Evolutionary conservation across 2,797 vertebrate species (phyloP).

Genomic region (Smutsia gigantea): DNA sequence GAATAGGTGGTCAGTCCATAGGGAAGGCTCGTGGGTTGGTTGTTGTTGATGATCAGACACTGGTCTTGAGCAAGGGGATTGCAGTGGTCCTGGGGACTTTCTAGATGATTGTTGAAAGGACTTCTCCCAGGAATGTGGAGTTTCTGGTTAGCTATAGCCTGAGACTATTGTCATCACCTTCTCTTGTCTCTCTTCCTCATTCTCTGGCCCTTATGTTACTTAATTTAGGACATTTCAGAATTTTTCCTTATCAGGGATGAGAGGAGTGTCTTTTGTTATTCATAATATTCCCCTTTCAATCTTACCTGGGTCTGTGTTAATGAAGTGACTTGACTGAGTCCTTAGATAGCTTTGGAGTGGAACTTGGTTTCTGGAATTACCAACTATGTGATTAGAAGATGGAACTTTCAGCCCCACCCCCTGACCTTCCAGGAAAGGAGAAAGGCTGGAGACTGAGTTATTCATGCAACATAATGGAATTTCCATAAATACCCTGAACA

Average conservation of each 20-base stretch:
- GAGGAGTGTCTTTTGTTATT: background rate
- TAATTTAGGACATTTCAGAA: too few species aligned
- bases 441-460: background rate
- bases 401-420: background rate
- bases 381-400: background rate
- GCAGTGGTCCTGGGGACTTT: too few species aligned
- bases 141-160: too few species aligned
- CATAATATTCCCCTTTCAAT: background rate
- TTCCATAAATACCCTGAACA: background rate
- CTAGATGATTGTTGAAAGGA: too few species aligned
- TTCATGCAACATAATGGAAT: background rate
- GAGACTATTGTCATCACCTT: too few species aligned
- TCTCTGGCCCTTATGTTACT: too few species aligned
- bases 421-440: background rate
- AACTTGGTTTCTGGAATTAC: background rate
- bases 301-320: background rate
- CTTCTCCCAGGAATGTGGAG: too few species aligned
- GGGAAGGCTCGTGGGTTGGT: too few species aligned
- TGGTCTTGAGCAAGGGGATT: too few species aligned
- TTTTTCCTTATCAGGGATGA: background rate
- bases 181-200: too few species aligned
- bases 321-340: background rate
- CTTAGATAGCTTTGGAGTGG: background rate
- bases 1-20: too few species aligned
- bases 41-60: too few species aligned